Evolutionary conservation across 1,140 invertebrate genomes (phyloP).

Genomic region (Tribolium castaneum): DNA sequence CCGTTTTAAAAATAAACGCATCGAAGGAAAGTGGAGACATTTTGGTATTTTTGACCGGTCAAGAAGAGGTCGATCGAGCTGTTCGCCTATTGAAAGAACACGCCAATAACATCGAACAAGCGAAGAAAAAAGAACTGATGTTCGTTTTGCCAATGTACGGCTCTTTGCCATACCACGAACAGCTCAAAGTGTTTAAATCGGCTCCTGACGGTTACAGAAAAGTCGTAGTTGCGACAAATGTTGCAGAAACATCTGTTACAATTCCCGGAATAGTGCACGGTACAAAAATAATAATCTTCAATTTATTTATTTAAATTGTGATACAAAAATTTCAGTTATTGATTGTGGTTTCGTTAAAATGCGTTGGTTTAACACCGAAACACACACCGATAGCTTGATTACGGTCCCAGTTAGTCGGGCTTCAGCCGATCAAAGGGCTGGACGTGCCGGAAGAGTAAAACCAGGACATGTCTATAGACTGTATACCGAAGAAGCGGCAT

Average conservation of each 20-base stretch:
- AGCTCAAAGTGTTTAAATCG: constrained; percentile 89
- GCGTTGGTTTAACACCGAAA: constrained; percentile 87
- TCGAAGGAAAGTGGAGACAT: constrained; percentile 88
- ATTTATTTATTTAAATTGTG: background rate
- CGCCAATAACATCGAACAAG: constrained; percentile 64
- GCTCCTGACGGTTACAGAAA: constrained; percentile 83
- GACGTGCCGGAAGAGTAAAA: constrained; percentile 87
- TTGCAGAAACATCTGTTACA: constrained; percentile 95
- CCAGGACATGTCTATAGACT: constrained; percentile 87
- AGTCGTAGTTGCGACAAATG: constrained; percentile 95
- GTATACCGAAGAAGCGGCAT: constrained; percentile 83
- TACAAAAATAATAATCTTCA: constrained; percentile 63
- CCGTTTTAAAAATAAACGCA: constrained; percentile 89
- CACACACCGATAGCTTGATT: constrained; percentile 87
- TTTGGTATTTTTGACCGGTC: constrained; percentile 93
- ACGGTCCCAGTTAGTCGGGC: constrained; percentile 89
- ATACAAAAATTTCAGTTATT: constrained; percentile 77
- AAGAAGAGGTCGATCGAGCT: constrained; percentile 88
- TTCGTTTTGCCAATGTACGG: constrained; percentile 94
- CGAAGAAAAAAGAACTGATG: constrained; percentile 69
- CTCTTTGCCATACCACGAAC: constrained; percentile 83
- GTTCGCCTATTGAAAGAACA: constrained; percentile 77
- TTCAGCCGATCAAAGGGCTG: constrained; percentile 91
- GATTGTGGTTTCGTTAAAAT: constrained; percentile 98
- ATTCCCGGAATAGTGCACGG: constrained; percentile 90